phyloP scores from a whole-genome alignment of 2,113 vertebrate genomes.

The Galeopterus variegatus region DNA sequence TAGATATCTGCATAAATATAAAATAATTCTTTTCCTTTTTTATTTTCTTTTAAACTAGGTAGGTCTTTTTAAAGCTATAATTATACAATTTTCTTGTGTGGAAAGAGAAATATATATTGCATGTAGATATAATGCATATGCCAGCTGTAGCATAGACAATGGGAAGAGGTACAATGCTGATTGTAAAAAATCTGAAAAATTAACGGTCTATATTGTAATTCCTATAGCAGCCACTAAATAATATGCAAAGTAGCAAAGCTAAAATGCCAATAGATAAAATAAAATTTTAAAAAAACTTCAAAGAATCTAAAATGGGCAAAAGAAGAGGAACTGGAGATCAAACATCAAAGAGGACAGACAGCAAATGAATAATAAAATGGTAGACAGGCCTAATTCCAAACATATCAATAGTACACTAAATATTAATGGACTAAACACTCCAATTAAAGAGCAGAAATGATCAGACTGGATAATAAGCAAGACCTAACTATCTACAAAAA shows the following conservation, averaged over 20 bases:
- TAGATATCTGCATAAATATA: constrained; percentile 52
- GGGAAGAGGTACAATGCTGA: background rate
- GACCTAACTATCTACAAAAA: background rate
- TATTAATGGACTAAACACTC: background rate
- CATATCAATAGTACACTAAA: background rate
- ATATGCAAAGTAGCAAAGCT: background rate
- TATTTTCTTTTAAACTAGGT: constrained; percentile 33
- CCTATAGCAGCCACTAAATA: background rate
- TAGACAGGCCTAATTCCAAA: background rate
- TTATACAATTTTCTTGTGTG: background rate
- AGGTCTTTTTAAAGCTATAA: constrained; percentile 33
- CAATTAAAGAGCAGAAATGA: background rate
- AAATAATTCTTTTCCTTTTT: background rate
- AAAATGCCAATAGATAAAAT: background rate
- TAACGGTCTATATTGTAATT: background rate
- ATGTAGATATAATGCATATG: background rate
- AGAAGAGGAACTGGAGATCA: background rate
- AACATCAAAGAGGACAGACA: background rate
- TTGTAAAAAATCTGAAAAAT: constrained; percentile 8
- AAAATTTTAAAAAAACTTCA: background rate
- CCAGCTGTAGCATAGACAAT: background rate
- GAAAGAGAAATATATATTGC: background rate
- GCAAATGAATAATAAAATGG: background rate
- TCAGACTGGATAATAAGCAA: background rate
- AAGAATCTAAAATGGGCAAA: constrained; percentile 8